Percentiles rank a stretch among this genome's conserved stretches.
These are phyloP conservation scores for Mesocricetus auratus DNA, from an alignment of 2,113 vertebrate genomes.

Conservation along the genomic window DNA sequence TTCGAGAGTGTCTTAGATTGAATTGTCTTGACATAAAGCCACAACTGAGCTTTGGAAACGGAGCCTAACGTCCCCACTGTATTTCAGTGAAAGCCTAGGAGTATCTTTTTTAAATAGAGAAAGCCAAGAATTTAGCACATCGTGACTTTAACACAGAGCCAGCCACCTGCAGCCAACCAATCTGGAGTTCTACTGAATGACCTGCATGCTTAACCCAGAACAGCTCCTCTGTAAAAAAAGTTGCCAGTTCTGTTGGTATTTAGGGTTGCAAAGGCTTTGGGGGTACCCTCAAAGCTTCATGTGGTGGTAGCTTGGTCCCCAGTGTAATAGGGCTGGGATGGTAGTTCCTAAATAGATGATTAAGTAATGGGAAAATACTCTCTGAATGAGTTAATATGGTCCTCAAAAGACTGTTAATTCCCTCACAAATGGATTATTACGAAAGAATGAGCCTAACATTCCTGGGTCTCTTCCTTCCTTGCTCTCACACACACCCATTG, in stretches of 20 bases:
- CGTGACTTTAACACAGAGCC: neutral
- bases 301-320: neutral
- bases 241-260: neutral
- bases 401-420: conserved; percentile 13
- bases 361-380: neutral
- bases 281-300: neutral
- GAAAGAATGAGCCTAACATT: neutral
- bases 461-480: neutral
- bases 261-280: neutral
- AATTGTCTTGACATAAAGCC: conserved; percentile 55
- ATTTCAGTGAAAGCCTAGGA: neutral
- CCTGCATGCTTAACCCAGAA: conserved; percentile 7
- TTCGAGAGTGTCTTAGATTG: conserved; percentile 30
- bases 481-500: neutral
- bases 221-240: neutral
- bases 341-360: neutral
- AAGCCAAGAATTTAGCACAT: conserved; percentile 19
- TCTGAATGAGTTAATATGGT: neutral
- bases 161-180: neutral
- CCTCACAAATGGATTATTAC: neutral
- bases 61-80: neutral
- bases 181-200: neutral
- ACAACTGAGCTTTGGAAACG: conserved; percentile 56
- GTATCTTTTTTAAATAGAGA: neutral
- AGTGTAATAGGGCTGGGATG: neutral